Conservation (phyloP, 2,113 vertebrate genomes). For the Willisornis vidua region DNA sequence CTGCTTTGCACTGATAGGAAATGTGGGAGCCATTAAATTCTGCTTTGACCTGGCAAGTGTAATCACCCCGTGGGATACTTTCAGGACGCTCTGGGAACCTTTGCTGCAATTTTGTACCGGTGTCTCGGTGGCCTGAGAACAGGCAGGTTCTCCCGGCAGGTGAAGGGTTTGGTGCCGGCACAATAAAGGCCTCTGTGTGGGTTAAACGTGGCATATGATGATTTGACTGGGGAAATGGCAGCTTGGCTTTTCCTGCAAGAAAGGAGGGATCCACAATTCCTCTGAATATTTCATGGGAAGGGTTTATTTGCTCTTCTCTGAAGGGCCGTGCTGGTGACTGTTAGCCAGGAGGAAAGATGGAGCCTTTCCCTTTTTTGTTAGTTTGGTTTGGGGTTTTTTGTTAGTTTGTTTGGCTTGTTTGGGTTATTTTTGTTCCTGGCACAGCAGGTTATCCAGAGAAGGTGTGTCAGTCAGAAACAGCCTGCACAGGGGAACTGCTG, state of each 20-base stretch:
- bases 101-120: not conserved
- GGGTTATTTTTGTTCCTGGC: not conserved
- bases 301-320: not conserved
- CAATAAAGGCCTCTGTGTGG: not conserved
- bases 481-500: not conserved
- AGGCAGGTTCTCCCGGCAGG: fast-evolving
- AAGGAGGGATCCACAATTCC: not conserved
- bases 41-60: not conserved
- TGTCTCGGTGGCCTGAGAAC: not conserved
- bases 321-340: not conserved
- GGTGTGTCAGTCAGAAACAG: not conserved
- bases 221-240: not conserved
- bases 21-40: not conserved
- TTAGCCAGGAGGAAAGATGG: not conserved
- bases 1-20: not conserved
- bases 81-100: not conserved
- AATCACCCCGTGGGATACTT: not conserved
- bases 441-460: not conserved
- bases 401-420: not conserved
- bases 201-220: not conserved
- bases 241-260: not conserved
- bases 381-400: not conserved
- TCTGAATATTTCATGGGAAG: not conserved
- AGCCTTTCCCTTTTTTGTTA: not conserved
- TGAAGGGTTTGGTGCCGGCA: not conserved